Conservation (phyloP, 2,113 vertebrate species). For the Apus apus region DNA sequence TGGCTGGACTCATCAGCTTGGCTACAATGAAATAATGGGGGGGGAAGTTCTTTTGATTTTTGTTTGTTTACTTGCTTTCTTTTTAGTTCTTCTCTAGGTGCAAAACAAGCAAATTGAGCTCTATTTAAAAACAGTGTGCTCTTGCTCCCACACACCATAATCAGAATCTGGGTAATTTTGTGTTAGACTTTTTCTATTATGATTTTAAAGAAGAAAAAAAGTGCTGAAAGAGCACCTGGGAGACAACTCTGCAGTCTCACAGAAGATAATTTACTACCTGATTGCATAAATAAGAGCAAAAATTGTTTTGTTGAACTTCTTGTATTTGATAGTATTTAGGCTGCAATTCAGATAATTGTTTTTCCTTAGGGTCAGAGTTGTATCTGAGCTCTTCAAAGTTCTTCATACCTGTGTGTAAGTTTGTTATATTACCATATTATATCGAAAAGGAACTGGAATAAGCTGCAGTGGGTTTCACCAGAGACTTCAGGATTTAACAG, state of each 20-base stretch:
- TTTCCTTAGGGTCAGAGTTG: slow-evolving; percentile 16
- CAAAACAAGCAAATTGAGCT: slow-evolving; percentile 10
- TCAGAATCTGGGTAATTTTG: neutral
- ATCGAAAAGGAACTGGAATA: neutral
- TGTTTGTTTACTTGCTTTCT: slow-evolving; percentile 26
- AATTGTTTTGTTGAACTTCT: neutral
- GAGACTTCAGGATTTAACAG: neutral
- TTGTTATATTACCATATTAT: neutral
- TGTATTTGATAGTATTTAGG: slow-evolving; percentile 34
- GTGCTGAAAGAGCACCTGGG: slow-evolving; percentile 2
- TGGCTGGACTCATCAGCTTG: neutral
- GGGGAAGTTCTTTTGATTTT: neutral
- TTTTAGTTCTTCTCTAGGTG: slow-evolving; percentile 25
- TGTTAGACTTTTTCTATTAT: neutral
- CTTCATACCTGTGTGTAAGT: neutral
- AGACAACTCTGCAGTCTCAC: neutral
- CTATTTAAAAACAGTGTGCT: neutral
- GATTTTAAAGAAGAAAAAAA: slow-evolving; percentile 6
- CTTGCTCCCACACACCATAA: neutral
- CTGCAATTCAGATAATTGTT: slow-evolving; percentile 16
- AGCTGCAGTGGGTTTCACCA: neutral
- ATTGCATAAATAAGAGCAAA: slow-evolving; percentile 50
- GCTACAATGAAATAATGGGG: neutral
- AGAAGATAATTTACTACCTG: slow-evolving; percentile 40
- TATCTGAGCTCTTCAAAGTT: slow-evolving; percentile 12